phyloP scores from a whole-genome alignment of 2,113 vertebrate species.

The Bothrops jararaca region DNA sequence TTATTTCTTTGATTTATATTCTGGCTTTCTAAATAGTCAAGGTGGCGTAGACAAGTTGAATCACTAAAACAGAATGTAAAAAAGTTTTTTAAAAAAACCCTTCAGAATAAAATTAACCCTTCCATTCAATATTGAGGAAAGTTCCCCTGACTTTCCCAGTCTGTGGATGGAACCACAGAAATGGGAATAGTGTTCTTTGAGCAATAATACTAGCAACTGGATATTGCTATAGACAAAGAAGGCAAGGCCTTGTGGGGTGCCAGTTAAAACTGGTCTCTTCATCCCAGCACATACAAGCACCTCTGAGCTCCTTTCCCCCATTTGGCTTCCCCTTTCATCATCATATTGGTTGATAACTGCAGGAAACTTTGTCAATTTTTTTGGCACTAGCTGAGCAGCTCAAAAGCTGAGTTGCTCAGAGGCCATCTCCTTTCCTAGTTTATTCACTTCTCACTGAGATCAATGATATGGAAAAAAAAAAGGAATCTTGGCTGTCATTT shows the following conservation, averaged over 20 bases:
- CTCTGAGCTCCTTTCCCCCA: neutral
- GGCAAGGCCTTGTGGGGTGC: neutral
- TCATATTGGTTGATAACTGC: neutral
- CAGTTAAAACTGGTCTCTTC: neutral
- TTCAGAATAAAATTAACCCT: neutral
- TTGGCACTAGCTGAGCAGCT: neutral
- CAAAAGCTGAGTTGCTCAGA: neutral
- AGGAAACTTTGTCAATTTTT: neutral
- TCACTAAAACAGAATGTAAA: neutral
- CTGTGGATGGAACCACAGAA: neutral
- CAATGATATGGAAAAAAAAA: neutral
- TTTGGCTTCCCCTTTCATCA: neutral
- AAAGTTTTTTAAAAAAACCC: neutral
- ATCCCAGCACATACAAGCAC: neutral
- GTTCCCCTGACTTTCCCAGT: neutral
- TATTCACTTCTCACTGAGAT: slow-evolving; percentile 15
- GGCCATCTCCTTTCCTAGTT: neutral
- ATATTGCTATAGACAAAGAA: neutral
- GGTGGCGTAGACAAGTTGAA: neutral
- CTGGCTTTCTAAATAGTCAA: neutral
- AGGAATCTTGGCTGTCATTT: neutral
- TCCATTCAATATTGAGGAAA: neutral
- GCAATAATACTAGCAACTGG: neutral
- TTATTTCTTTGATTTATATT: neutral
- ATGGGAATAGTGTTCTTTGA: neutral